Conservation (phyloP, 2,797 vertebrate species). For the Sternotherus odoratus region DNA sequence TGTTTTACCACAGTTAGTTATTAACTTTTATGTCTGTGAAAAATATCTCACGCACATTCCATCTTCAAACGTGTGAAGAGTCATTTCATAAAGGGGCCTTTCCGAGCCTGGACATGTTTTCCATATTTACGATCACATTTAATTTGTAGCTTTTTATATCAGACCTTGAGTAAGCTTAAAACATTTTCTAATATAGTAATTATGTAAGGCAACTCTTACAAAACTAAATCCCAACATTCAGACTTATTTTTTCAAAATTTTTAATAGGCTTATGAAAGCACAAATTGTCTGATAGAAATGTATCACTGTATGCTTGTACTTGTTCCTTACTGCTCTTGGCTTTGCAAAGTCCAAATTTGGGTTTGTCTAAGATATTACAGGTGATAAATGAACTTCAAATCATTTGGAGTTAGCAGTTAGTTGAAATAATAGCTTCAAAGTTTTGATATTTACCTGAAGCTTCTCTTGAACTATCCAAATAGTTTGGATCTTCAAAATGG, state of each 20-base stretch:
- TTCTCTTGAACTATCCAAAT: background rate
- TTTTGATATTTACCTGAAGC: constrained; percentile 30
- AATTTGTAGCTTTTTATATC: background rate
- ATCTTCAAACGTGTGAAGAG: background rate
- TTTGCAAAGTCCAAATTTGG: background rate
- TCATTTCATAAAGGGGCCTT: background rate
- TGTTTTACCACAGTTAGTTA: background rate
- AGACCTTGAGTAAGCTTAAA: background rate
- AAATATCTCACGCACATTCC: background rate
- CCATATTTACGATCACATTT: background rate
- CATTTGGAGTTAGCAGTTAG: constrained; percentile 35
- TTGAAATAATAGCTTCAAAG: constrained; percentile 34
- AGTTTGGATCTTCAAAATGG: background rate
- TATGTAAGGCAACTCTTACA: background rate
- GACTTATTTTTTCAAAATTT: constrained; percentile 41
- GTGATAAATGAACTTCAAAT: constrained; percentile 46
- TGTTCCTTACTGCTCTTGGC: background rate
- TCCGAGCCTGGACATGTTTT: accelerated
- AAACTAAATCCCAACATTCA: constrained; percentile 30
- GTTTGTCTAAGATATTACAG: constrained; percentile 26
- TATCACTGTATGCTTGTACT: constrained; percentile 7
- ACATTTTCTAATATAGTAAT: constrained; percentile 39
- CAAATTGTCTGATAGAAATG: constrained; percentile 30
- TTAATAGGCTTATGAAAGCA: constrained; percentile 21
- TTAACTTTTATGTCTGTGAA: background rate